Evolutionary conservation across 1,140 invertebrate species (phyloP).

Genomic region (Prorops nasuta): DNA sequence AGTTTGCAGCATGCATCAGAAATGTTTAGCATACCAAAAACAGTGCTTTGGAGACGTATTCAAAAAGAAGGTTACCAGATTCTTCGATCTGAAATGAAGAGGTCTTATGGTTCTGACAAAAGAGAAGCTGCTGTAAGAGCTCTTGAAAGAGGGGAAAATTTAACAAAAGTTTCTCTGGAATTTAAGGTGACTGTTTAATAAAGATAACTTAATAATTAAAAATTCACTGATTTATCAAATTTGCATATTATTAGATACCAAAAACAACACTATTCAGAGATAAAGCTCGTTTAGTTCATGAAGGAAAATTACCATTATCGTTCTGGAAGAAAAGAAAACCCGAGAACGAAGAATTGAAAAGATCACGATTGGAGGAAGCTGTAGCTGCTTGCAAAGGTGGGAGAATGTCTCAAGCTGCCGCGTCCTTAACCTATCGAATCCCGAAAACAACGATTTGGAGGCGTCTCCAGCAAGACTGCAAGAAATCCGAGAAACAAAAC

Average conservation of each 20-base stretch:
- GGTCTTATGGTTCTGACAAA: conserved; percentile 52
- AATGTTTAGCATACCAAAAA: conserved; percentile 62
- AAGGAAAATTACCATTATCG: conserved; percentile 58
- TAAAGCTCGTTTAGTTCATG: conserved; percentile 56
- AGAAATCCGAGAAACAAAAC: conserved; percentile 20
- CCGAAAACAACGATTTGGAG: conserved; percentile 66
- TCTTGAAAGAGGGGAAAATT: conserved; percentile 58
- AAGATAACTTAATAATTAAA: too few species aligned
- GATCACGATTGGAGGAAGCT: conserved; percentile 58
- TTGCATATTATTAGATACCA: conserved; percentile 61
- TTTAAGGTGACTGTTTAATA: conserved; percentile 50
- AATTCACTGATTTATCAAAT: too few species aligned
- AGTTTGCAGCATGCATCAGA: conserved; percentile 55
- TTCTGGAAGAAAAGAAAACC: conserved; percentile 55
- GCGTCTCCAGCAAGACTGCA: conserved; percentile 51
- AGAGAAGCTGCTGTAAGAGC: conserved; percentile 58
- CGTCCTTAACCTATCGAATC: conserved; percentile 58
- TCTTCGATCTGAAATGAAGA: conserved; percentile 50
- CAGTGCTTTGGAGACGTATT: conserved; percentile 62
- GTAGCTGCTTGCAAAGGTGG: conserved; percentile 59
- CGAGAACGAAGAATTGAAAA: conserved; percentile 54
- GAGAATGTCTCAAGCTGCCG: conserved; percentile 62
- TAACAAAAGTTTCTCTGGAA: conserved; percentile 59
- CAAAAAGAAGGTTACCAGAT: conserved; percentile 54
- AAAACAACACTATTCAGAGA: conserved; percentile 63